A percentile compares a stretch with the other conserved stretches of the same genome.
phyloP scores from a whole-genome alignment of 2,888 invertebrate genomes.

The Odontocerum albicorne region DNA sequence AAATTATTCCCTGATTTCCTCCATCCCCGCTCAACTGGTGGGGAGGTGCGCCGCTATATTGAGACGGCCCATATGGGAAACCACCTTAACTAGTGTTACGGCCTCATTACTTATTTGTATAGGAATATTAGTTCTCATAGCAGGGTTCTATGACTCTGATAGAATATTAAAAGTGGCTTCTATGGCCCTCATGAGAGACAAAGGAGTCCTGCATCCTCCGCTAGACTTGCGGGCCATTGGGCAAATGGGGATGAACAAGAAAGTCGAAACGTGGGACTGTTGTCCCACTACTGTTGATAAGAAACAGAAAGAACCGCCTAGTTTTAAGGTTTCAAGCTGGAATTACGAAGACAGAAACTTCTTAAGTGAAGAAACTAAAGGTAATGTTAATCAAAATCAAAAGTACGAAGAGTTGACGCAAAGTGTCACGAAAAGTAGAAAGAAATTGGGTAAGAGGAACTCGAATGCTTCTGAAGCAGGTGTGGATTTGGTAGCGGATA shows the following conservation, averaged over 20 bases:
- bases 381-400: slow-evolving; percentile 10
- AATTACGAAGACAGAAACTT: slow-evolving; percentile 39
- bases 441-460: slow-evolving; percentile 30
- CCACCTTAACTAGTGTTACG: slow-evolving; percentile 57
- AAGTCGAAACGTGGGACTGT: slow-evolving; percentile 33
- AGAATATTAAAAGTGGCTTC: slow-evolving; percentile 61
- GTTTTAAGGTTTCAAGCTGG: slow-evolving; percentile 30
- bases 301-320: slow-evolving; percentile 34
- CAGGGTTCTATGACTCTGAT: slow-evolving; percentile 75
- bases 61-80: slow-evolving; percentile 60
- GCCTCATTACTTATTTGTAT: slow-evolving; percentile 29
- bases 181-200: slow-evolving; percentile 53
- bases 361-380: slow-evolving; percentile 23
- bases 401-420: slow-evolving; percentile 34
- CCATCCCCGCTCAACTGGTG: slow-evolving; percentile 47
- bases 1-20: slow-evolving; percentile 70
- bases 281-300: slow-evolving; percentile 31
- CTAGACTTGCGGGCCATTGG: slow-evolving; percentile 63
- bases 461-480: slow-evolving; percentile 26
- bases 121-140: slow-evolving; percentile 55
- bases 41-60: slow-evolving; percentile 77
- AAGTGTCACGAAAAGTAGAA: slow-evolving; percentile 24
- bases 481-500: slow-evolving; percentile 16
- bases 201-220: slow-evolving; percentile 55
- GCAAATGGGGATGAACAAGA: slow-evolving; percentile 35